Percentiles rank a stretch among this genome's conserved stretches.
Conservation (phyloP, 2,888 invertebrate genomes). For the Tuta absoluta region DNA sequence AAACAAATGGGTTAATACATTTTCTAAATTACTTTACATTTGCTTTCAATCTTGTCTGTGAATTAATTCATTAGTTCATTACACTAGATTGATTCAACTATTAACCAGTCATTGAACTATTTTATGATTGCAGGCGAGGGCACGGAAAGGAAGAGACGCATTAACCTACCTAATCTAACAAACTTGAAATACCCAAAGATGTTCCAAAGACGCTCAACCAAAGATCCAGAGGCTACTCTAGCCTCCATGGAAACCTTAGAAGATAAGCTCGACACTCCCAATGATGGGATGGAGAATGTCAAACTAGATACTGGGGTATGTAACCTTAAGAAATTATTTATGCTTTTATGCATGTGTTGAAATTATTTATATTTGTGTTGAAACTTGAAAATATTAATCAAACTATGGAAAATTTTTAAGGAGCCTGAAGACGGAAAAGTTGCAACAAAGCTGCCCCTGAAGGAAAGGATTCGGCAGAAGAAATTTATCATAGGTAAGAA, state of each 20-base stretch:
- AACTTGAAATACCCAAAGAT: conserved; percentile 74
- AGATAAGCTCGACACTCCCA: conserved; percentile 85
- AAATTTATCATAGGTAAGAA: conserved; percentile 83
- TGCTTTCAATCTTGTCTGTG: too few species aligned
- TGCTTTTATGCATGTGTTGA: too few species aligned
- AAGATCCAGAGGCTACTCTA: conserved; percentile 84
- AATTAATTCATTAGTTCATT: too few species aligned
- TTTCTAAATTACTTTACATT: too few species aligned
- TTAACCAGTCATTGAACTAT: not conserved
- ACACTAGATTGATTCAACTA: not conserved
- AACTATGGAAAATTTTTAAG: conserved; percentile 47
- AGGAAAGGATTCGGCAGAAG: conserved; percentile 83
- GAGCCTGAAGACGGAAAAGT: conserved; percentile 80
- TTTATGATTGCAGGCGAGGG: conserved; percentile 45
- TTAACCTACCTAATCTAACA: conserved; percentile 43
- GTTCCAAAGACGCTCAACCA: conserved; percentile 79
- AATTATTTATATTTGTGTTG: not conserved
- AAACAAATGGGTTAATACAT: too few species aligned
- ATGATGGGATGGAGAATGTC: conserved; percentile 88
- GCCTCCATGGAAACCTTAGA: conserved; percentile 92
- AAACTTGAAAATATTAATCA: not conserved
- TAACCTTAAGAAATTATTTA: conserved; percentile 27
- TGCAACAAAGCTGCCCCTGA: conserved; percentile 75
- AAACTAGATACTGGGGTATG: conserved; percentile 82
- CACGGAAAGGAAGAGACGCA: conserved; percentile 43